These are phyloP conservation scores for Apantesis nais DNA, from an alignment of 2,888 invertebrate species.

Conservation along the genomic window DNA sequence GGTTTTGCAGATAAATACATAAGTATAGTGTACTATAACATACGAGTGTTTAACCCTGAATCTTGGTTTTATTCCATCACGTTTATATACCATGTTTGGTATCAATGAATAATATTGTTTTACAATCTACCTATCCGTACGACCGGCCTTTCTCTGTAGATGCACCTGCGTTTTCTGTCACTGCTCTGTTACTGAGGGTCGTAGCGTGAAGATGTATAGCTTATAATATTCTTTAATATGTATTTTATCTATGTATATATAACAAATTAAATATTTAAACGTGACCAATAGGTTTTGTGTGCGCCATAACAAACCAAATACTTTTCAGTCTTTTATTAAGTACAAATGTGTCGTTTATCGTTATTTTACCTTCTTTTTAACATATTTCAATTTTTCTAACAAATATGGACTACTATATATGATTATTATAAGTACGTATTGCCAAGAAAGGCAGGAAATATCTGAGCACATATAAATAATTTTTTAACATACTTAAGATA, in stretches of 20 bases:
- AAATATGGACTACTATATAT: too few relatives aligned
- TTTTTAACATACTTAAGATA: too few relatives aligned
- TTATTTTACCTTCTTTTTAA: too few relatives aligned
- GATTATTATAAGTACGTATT: too few relatives aligned
- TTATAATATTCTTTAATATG: not conserved
- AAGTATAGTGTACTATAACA: not conserved
- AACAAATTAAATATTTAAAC: too few relatives aligned
- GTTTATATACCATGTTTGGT: not conserved
- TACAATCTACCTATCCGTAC: not conserved
- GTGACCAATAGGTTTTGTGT: too few relatives aligned
- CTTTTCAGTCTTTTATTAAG: too few relatives aligned
- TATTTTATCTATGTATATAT: not conserved
- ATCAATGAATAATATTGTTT: not conserved
- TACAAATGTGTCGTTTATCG: too few relatives aligned
- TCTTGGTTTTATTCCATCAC: not conserved
- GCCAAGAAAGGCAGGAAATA: too few relatives aligned
- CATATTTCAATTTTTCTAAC: too few relatives aligned
- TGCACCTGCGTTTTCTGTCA: not conserved
- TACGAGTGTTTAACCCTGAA: not conserved
- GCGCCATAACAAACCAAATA: not conserved
- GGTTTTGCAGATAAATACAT: not conserved
- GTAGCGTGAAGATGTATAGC: not conserved
- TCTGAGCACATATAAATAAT: too few relatives aligned
- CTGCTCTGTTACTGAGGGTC: not conserved
- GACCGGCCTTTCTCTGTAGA: not conserved